Conservation (phyloP, 2,797 vertebrate genomes). For the Erithacus rubecula region DNA sequence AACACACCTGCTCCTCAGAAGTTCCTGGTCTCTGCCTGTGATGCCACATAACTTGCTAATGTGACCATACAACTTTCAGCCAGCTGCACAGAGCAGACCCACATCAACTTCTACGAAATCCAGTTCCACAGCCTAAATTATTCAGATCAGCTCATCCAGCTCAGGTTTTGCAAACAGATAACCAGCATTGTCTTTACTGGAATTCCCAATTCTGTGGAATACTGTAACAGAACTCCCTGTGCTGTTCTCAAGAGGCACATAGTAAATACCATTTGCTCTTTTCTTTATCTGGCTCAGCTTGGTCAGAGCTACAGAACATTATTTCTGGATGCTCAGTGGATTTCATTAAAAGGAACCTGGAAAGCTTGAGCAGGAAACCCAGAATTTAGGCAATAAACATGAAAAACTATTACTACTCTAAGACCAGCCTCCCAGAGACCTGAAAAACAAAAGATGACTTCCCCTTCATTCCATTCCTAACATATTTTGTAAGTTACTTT, state of each 20-base stretch:
- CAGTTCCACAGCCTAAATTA: not conserved
- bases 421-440: not conserved
- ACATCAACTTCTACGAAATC: not conserved
- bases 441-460: not conserved
- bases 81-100: not conserved
- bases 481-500: not conserved
- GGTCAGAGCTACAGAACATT: not conserved
- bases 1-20: not conserved
- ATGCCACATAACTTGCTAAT: not conserved
- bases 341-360: not conserved
- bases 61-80: not conserved
- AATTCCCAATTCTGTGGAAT: not conserved
- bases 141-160: not conserved
- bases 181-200: not conserved
- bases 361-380: not conserved
- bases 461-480: not conserved
- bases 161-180: not conserved
- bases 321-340: not conserved
- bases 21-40: not conserved
- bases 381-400: not conserved
- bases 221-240: not conserved
- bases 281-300: not conserved
- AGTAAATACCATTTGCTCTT: not conserved
- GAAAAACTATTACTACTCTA: not conserved
- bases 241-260: not conserved